Base-by-base conservation (phyloP, 2,113 vertebrate genomes). In the Atherinomorus stipes region DNA sequence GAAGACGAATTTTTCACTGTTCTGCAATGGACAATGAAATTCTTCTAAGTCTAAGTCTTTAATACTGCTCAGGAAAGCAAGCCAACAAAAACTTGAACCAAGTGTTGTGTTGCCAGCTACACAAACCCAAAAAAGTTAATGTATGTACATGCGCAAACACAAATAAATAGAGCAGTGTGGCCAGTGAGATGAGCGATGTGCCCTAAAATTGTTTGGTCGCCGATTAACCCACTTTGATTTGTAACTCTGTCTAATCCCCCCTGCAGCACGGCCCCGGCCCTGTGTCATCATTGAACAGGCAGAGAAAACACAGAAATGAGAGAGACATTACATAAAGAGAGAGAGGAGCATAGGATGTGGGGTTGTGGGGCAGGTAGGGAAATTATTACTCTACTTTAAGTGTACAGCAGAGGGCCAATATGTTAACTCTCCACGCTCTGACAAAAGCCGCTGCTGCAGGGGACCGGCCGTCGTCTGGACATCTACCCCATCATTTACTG, bases 151-250 rank as follows among this genome's bases (percentile, higher is more conserved):
- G 26, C 49, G 18, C 3, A 45, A 12, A 61, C 62, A 38, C 18
- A 49, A 59, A 76, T 40, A 71, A 72, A 72, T 26, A 40, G 40
- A 77, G 60, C 51, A 23, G 59, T 34, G 56, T 67, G 64, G 64
- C 40, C 61, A 82, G 58, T 69, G 62, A 83, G 51, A 67, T 64
- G 51, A 68, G 67, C 40, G 67, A 64, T 56, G 65, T 60, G 58
- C 81, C 51, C 71, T 63, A 68, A 83, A 90, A 85, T 60, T 66
- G 54, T 67, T 26, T 73, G 63, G 42, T 66, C 18, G 44, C 75
- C 62, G 68, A 84, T 89, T 82, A 88, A 89, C 71, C 76, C 76
- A 78, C 52, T 85, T 91, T 44, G 50, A 88, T 83, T 88, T 81
- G 62, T 82, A 85, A 84, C 79, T 90, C 78, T 65, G 67, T 79